Conservation (phyloP, 37 sponge, comb jelly and placozoan genomes). For the Spongilla lacustris region DNA sequence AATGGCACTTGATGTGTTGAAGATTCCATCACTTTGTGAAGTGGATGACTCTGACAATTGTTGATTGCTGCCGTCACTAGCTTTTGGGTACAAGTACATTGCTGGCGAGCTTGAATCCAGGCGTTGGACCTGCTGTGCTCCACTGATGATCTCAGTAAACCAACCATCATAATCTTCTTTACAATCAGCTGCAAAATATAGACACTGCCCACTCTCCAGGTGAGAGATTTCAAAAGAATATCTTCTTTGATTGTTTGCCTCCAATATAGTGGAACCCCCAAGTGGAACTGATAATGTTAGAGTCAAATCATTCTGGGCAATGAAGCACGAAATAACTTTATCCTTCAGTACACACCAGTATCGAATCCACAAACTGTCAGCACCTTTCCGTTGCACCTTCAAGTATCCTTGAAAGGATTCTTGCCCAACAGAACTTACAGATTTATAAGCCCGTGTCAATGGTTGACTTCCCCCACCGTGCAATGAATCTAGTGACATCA, state of each 20-base stretch:
- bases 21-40: too few species aligned
- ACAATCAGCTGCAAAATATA: slow-evolving; percentile 53
- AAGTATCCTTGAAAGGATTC: slow-evolving; percentile 30
- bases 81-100: too few species aligned
- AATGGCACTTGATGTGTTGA: neutral
- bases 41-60: too few species aligned
- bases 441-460: too few species aligned
- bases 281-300: slow-evolving; percentile 42
- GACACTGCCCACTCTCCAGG: slow-evolving; percentile 56
- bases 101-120: slow-evolving; percentile 13
- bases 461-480: too few species aligned
- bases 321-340: slow-evolving; percentile 39
- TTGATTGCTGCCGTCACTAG: too few species aligned
- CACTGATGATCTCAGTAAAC: slow-evolving; percentile 54
- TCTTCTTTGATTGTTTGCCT: slow-evolving; percentile 40
- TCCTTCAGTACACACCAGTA: slow-evolving; percentile 74
- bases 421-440: slow-evolving; percentile 24
- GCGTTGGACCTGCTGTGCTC: slow-evolving; percentile 46
- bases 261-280: slow-evolving; percentile 54
- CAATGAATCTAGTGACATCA: too few species aligned
- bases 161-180: slow-evolving; percentile 36
- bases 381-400: slow-evolving; percentile 49
- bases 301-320: slow-evolving; percentile 43
- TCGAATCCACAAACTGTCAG: slow-evolving; percentile 42
- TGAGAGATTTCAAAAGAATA: slow-evolving; percentile 68